phyloP scores from a whole-genome alignment of 1,140 invertebrate species.

The Drosophila biarmipes region DNA sequence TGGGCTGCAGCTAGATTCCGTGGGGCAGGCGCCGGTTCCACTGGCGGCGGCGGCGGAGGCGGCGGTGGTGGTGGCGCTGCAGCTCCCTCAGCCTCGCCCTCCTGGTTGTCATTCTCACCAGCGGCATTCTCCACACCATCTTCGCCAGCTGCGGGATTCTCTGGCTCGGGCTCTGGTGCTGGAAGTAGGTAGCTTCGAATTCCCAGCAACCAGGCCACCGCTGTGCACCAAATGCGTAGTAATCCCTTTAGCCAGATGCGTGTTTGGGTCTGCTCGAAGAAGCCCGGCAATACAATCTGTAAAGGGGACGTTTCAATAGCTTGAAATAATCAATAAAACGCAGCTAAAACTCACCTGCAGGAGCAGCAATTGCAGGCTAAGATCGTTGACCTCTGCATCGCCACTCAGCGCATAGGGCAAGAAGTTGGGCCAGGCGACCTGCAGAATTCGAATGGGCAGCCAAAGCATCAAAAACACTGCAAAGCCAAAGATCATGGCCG shows the following conservation, averaged over 20 bases:
- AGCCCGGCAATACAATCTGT: slow-evolving; percentile 95
- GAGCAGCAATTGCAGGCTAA: slow-evolving; percentile 96
- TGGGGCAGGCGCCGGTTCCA: slow-evolving; percentile 79
- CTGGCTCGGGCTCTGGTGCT: slow-evolving; percentile 83
- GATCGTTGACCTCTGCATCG: slow-evolving; percentile 93
- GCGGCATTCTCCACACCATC: slow-evolving; percentile 30
- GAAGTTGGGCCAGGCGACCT: slow-evolving; percentile 93
- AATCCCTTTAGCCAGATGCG: slow-evolving; percentile 95
- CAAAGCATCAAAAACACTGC: slow-evolving; percentile 98
- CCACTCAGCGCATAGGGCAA: slow-evolving; percentile 96
- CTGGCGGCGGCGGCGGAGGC: slow-evolving; percentile 76
- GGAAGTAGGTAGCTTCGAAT: slow-evolving; percentile 95
- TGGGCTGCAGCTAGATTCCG: slow-evolving; percentile 91
- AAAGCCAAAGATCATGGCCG: slow-evolving; percentile 97
- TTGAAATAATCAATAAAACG: neutral
- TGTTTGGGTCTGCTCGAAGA: slow-evolving; percentile 98
- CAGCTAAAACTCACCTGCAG: slow-evolving; percentile 88
- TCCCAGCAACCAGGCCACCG: slow-evolving; percentile 93
- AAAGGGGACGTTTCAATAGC: neutral
- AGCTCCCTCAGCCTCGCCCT: slow-evolving; percentile 3
- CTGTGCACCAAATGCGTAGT: slow-evolving; percentile 94
- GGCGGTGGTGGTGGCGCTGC: slow-evolving; percentile 58
- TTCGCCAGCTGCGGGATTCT: slow-evolving; percentile 74
- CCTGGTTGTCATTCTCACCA: slow-evolving; percentile 16
- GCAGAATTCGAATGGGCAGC: slow-evolving; percentile 96